Evolutionary conservation across 64 coral and sea anemone genomes (phyloP), one percentile per base, ranked within the genome.

Genomic region (Stichodactyla helianthus): DNA sequence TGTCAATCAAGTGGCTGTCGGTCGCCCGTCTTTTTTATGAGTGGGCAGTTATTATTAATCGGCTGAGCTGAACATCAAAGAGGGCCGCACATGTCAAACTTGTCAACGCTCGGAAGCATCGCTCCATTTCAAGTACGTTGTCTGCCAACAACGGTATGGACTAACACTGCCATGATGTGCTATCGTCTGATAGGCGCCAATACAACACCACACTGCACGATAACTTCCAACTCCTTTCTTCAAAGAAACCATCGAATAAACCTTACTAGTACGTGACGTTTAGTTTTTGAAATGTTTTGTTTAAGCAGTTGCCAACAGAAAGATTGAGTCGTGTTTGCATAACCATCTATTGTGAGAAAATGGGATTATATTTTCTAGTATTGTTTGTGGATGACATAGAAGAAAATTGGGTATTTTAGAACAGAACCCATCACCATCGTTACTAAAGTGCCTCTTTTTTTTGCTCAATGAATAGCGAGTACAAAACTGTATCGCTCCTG

Each of bases 31-130:
- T 82, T 79, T 80, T 91, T 17, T 51, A 20, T 57, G 59, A 84
- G 83, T 60, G 83, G 50, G 27, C 53, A 44, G 56, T 15, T 55
- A 70, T 91, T 85, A 91, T 27, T 87, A 79, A 92, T 92, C 77
- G 85, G 58, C 77, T n/a, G 76, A 51, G 31, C 79, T 78, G 22
- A 77, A 87, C 84, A 70, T 92, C 58, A 92, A 83, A 92, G 59
- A 61, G 44, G 5, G 20, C 90, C 90, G 90, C 90, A 52, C 90
- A 54, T 92, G 51, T 82, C 85, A 86, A 22, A 87, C 51, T 85
- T 92, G 90, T 92, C 90, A 92, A 54, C 80, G 77, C 61, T 68
- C 77, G 85, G 90, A 92, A 92, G 87, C 84, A 83, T 92, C 90
- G 84, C 90, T 86, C 84, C 83, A 68, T 82, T 64, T 92, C 90